Base-by-base conservation (phyloP, 53 echinoderm and acorn worm species). In the Zoroaster sp. region DNA sequence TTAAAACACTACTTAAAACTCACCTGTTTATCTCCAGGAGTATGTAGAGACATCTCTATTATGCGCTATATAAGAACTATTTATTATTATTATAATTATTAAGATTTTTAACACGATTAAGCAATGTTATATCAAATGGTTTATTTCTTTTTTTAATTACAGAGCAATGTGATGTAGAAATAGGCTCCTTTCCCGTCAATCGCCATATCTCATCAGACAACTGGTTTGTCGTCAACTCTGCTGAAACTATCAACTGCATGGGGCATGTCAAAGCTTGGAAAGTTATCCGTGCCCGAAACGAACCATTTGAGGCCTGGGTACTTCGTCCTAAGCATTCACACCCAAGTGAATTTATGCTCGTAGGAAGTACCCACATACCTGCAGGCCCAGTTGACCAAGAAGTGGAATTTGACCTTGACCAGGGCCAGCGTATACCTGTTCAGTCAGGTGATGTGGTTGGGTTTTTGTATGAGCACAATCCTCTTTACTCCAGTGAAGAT, bases 401-500 rank as follows among this genome's bases (percentile, higher is more conserved):
- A 18, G 38, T 42, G 31, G 55, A 69, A 18, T 88, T 76, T 35
- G 35, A 77, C 7, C 66, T 88, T 14, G 42, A 31, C 4, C 4
- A 36, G 3, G 25, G 77, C 0, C 88, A 76, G 46, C 77, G 69
- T 33, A 77, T 88, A 34, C 78, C 88, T 14, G 88, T 88, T 6
- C 33, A 69, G 5, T 20, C 44, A 0, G 77, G 69, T 3, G 88
- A 88, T 15, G 77, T 88, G 7, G 65, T 88, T 12, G 88, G 88
- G 32, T 76, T 88, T 35, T 42, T 77, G 77, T 88, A 77, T 28
- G 69, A 49, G 66, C 67, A 65, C 5, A 88, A 77, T 41, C 88
- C 88, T 5, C 77, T 88, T 12, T 77, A 88, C 54, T 88, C 69
- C 35, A 88, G 70, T n/a, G 88, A 88, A 66, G 77, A 77, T 1